A percentile compares a stretch with the other conserved stretches of the same genome.
These are phyloP conservation scores for Leptarthrus brevirostris DNA, from an alignment of 2,888 invertebrate species.

Conservation along the genomic window DNA sequence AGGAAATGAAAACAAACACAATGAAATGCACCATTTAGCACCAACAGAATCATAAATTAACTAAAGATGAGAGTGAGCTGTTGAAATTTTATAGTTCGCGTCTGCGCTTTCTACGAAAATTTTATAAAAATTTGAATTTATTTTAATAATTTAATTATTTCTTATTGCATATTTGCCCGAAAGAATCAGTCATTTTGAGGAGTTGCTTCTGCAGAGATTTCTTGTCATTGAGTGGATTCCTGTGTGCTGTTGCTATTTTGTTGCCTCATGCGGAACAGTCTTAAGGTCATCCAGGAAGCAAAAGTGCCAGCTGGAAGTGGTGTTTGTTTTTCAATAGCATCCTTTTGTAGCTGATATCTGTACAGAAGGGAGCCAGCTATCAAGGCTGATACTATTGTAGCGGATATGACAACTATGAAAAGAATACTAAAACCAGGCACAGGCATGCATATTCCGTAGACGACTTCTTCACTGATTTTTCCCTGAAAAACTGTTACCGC, in stretches of 20 bases:
- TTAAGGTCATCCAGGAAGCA: constrained; percentile 80
- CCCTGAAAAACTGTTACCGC: constrained; percentile 90
- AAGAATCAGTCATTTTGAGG: too few species aligned
- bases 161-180: constrained; percentile 59
- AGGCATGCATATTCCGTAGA: constrained; percentile 92
- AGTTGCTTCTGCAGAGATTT: constrained; percentile 8
- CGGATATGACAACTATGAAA: constrained; percentile 87
- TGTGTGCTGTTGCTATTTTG: constrained; percentile 57
- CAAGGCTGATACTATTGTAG: constrained; percentile 87
- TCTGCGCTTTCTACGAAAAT: constrained; percentile 42
- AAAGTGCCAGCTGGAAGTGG: constrained; percentile 74
- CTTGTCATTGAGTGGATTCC: constrained; percentile 61
- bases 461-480: constrained; percentile 87
- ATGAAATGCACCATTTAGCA: constrained; percentile 46
- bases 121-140: constrained; percentile 41
- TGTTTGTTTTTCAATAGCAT: constrained; percentile 70
- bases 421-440: constrained; percentile 89
- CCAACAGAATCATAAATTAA: neutral
- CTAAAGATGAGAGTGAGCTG: neutral
- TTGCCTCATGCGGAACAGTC: constrained; percentile 72
- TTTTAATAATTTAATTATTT: constrained; percentile 33
- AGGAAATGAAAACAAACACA: constrained; percentile 17
- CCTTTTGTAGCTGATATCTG: constrained; percentile 80
- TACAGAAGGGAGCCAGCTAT: constrained; percentile 87
- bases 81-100: constrained; percentile 11